Conservation (phyloP, 2,888 invertebrate species). For the Lucinisca nassula region DNA sequence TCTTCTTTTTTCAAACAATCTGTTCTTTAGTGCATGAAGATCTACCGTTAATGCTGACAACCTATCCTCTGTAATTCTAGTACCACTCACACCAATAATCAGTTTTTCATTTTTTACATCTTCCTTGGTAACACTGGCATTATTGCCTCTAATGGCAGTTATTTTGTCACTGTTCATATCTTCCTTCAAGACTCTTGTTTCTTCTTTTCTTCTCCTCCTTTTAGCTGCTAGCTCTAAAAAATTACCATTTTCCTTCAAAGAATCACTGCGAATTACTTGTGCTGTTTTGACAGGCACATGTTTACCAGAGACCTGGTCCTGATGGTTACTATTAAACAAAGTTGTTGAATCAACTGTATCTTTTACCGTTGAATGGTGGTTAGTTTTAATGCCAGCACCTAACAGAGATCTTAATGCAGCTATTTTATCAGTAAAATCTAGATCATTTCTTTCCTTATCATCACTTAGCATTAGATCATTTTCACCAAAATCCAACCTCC, state of each 20-base stretch:
- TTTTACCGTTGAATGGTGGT: neutral
- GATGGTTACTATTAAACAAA: neutral
- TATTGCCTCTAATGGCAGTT: too few relatives aligned
- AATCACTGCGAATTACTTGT: slow-evolving; percentile 37
- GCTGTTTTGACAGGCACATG: neutral
- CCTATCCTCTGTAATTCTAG: slow-evolving; percentile 34
- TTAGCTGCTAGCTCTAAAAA: neutral
- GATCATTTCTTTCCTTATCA: slow-evolving; percentile 23
- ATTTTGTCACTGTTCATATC: neutral
- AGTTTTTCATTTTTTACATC: neutral
- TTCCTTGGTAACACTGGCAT: slow-evolving; percentile 2
- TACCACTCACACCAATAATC: slow-evolving; percentile 49
- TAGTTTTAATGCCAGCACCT: slow-evolving; percentile 2
- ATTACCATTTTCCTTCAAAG: slow-evolving; percentile 53
- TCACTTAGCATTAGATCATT: slow-evolving; percentile 39
- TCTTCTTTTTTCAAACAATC: slow-evolving; percentile 29
- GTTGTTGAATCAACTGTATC: neutral
- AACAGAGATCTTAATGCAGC: slow-evolving; percentile 71
- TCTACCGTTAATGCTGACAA: slow-evolving; percentile 45
- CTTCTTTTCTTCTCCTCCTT: slow-evolving; percentile 6
- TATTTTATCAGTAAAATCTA: slow-evolving; percentile 77
- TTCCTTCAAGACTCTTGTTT: neutral
- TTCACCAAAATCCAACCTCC: slow-evolving; percentile 58
- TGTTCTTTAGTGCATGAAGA: slow-evolving; percentile 46
- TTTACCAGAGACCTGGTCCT: neutral